Percentiles rank a stretch among this genome's conserved stretches.
phyloP scores from a whole-genome alignment of 1,140 invertebrate genomes.

The Liolophura sinensis region DNA sequence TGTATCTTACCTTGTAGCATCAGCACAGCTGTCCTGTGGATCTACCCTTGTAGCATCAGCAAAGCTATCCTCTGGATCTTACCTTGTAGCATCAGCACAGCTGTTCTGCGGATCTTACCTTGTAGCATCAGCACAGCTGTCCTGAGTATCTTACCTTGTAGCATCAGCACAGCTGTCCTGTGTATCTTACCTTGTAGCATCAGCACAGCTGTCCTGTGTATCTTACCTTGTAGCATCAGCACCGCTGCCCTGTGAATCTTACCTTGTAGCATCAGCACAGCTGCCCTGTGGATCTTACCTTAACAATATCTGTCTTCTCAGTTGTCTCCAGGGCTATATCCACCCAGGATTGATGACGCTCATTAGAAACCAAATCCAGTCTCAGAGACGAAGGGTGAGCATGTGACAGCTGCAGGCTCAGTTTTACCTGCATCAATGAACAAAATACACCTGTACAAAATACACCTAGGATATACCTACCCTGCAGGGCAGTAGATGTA shows the following conservation, averaged over 20 bases:
- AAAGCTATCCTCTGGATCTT: not conserved
- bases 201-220: not conserved
- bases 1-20: not conserved
- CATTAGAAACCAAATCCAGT: constrained; percentile 29
- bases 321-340: constrained; percentile 17
- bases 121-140: no score
- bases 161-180: no score
- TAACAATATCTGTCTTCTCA: constrained; percentile 33
- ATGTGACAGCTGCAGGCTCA: constrained; percentile 29
- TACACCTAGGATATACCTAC: no score
- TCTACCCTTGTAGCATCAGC: constrained; percentile 19
- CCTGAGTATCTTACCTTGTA: no score
- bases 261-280: not conserved
- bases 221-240: not conserved
- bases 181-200: not conserved
- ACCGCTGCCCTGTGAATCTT: not conserved
- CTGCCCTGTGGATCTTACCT: constrained; percentile 14
- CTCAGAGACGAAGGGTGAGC: constrained; percentile 30
- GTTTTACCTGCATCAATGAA: constrained; percentile 27
- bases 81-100: not conserved
- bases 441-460: constrained; percentile 1
- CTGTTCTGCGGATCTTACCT: constrained; percentile 14
- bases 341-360: constrained; percentile 5
- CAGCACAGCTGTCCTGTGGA: no score
- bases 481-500: no score